Evolutionary conservation across 2,888 invertebrate species (phyloP), one percentile per base, ranked within the genome.

Genomic region (Pseudanteris insignis): DNA sequence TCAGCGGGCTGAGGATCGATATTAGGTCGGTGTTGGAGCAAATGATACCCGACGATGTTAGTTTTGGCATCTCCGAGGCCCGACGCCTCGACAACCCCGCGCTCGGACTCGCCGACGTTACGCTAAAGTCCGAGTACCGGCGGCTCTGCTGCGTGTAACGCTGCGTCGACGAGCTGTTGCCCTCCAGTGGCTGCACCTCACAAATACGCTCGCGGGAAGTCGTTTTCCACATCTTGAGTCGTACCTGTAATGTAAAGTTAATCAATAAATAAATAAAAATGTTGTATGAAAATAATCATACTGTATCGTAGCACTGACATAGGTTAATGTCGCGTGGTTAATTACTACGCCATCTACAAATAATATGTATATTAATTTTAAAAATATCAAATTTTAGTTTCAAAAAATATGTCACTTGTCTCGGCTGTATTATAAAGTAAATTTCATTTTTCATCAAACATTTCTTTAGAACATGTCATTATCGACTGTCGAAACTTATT

Each of bases 151-250:
- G 77, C 0, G 75, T 77, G 64, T 77, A 77, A 9, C 77, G 70
- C 81, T 59, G 84, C 60, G 84, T 77, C n/a, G 59, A 70, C 12
- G 63, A 51, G 9, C 82, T 82, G 13, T 82, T 84, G 65, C 91
- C 91, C 68, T 90, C 90, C 2, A 91, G 79, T 0, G 90, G 88
- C 73, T 91, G 90, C 13, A 92, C 89, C 77, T 92, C 92, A 75
- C 91, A 92, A 7, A 92, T 88, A 47, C 87, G 86, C 77, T 82
- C 81, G 4, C 71, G 69, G 71, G 85, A 90, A 57, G 90, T 89
- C 1, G 91, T 91, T 63, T 89, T 90, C 90, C 91, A 92, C 72
- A 92, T 85, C 73, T 91, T 91, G 86, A 92, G 88, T 58, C 91
- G 86, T 0, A 91, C 87, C 86, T 83, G 26, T 14, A 7, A 13